A percentile compares a stretch with the other conserved stretches of the same genome.
Conservation (phyloP, 2,797 vertebrate species). For the Molossus molossus region DNA sequence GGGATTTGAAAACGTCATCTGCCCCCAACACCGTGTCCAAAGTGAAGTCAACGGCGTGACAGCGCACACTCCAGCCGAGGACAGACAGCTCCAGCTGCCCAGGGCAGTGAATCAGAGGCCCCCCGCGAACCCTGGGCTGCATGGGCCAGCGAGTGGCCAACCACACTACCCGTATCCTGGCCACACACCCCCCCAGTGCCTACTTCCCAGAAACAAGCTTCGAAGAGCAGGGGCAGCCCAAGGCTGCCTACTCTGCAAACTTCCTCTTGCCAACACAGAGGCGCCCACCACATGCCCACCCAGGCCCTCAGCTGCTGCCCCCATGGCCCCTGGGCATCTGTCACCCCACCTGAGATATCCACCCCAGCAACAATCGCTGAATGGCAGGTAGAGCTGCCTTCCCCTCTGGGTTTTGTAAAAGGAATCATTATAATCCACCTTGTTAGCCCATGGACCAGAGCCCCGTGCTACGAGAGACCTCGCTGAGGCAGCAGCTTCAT, state of each 20-base stretch:
- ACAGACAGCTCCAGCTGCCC: background rate
- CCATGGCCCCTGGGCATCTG: accelerated
- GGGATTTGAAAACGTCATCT: background rate
- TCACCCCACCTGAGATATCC: background rate
- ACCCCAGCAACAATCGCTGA: background rate
- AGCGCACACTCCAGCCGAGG: background rate
- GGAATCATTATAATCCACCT: background rate
- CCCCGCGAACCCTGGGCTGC: background rate
- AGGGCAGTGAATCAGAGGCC: accelerated
- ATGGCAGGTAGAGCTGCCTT: background rate
- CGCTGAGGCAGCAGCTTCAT: background rate
- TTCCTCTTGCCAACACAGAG: background rate
- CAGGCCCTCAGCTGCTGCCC: background rate
- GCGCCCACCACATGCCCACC: background rate
- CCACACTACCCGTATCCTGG: background rate
- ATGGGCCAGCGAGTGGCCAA: accelerated
- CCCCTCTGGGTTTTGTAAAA: background rate
- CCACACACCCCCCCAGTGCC: background rate
- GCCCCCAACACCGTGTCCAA: background rate
- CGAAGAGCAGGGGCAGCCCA: background rate
- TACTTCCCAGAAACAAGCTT: background rate
- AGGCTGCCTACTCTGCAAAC: background rate
- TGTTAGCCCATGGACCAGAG: background rate
- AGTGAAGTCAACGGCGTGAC: accelerated
- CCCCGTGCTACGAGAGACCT: accelerated